Evolutionary conservation across 2,113 vertebrate genomes (phyloP).

Genomic region (Podarcis raffonei): DNA sequence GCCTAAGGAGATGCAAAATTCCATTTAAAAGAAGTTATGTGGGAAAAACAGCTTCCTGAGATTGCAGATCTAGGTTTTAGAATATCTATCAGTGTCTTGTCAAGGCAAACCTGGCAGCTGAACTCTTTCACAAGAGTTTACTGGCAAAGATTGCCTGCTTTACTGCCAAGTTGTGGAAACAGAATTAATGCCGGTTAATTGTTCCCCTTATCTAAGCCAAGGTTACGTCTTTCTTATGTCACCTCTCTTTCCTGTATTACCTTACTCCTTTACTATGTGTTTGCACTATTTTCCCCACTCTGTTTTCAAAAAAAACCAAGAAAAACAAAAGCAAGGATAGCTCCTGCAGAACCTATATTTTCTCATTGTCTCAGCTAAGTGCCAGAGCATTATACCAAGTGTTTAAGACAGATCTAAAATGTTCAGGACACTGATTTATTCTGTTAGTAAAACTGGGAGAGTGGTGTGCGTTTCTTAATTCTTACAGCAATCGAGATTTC

Average conservation of each 20-base stretch:
- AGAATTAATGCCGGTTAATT: not conserved
- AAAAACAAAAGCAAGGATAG: not conserved
- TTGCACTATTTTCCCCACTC: not conserved
- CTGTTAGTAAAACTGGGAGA: not conserved
- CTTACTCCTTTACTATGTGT: constrained; percentile 4
- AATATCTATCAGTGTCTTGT: not conserved
- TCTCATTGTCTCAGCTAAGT: not conserved
- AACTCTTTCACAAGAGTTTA: constrained; percentile 26
- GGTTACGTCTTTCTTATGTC: constrained; percentile 1
- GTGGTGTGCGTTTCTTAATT: constrained; percentile 7
- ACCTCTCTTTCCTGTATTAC: not conserved
- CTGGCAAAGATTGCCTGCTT: not conserved
- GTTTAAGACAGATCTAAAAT: constrained; percentile 1
- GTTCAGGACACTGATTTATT: not conserved
- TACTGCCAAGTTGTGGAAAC: constrained; percentile 22
- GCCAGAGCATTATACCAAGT: not conserved
- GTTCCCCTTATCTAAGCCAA: constrained; percentile 8
- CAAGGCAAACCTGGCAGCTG: constrained; percentile 6
- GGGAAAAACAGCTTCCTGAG: not conserved
- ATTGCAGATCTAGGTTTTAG: not conserved
- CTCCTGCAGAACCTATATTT: not conserved
- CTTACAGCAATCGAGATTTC: constrained; percentile 44
- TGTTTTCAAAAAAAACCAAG: not conserved
- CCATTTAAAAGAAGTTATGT: not conserved
- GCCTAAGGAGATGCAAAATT: not conserved